A percentile compares a stretch with the other conserved stretches of the same genome.
Conservation (phyloP, 2,113 vertebrate species). For the Romanogobio albipinnatus region DNA sequence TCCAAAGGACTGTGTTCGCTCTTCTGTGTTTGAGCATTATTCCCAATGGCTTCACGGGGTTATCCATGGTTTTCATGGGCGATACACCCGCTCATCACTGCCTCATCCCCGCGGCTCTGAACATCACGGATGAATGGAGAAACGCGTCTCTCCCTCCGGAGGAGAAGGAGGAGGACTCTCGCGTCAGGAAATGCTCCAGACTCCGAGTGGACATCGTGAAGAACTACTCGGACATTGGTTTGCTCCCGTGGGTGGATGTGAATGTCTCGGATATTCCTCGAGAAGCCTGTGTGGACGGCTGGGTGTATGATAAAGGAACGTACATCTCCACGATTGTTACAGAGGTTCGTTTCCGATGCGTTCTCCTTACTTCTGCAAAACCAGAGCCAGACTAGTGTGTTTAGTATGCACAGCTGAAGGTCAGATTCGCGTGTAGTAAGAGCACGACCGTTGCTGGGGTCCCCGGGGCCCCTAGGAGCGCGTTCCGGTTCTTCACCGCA, state of each 20-base stretch:
- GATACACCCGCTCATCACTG: constrained; percentile 84
- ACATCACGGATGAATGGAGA: constrained; percentile 84
- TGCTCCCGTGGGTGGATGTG: constrained; percentile 67
- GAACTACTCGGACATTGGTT: constrained; percentile 63
- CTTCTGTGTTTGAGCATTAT: constrained; percentile 81
- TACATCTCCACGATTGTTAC: constrained; percentile 74
- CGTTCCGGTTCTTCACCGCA: too few relatives aligned
- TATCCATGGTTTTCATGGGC: constrained; percentile 80
- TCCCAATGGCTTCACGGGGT: constrained; percentile 80
- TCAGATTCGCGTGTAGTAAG: neutral
- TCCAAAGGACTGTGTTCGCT: constrained; percentile 79
- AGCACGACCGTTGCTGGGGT: neutral
- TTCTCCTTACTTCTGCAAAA: neutral
- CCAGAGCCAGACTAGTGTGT: neutral
- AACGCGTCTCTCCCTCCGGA: constrained; percentile 79
- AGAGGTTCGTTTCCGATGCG: constrained; percentile 66
- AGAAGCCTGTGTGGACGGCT: constrained; percentile 75
- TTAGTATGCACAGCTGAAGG: neutral
- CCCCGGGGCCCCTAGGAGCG: too few relatives aligned
- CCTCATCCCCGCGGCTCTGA: constrained; percentile 75
- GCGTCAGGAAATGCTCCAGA: constrained; percentile 67
- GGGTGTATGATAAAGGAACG: constrained; percentile 72
- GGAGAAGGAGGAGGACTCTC: constrained; percentile 29
- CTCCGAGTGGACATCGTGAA: constrained; percentile 64
- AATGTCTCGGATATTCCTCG: constrained; percentile 66